Conservation (phyloP, 2,113 vertebrate genomes). For the Paradoxurus hermaphroditus region DNA sequence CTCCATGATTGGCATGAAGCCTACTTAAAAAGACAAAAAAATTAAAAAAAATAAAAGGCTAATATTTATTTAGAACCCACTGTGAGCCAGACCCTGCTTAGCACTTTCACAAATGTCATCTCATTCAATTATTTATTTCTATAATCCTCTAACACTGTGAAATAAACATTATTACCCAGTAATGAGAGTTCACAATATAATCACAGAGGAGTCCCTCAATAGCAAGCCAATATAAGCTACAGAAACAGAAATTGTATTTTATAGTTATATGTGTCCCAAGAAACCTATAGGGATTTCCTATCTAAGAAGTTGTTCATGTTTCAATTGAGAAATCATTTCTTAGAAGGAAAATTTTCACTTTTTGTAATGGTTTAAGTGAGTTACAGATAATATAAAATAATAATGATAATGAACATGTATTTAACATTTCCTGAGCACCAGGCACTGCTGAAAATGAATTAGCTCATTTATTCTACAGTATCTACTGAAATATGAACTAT, state of each 20-base stretch:
- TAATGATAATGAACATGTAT: background rate
- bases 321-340: constrained; percentile 19
- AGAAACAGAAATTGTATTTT: background rate
- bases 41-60: background rate
- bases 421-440: constrained; percentile 25
- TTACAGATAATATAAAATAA: constrained; percentile 15
- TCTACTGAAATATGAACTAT: background rate
- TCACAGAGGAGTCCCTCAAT: background rate
- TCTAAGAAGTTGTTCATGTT: background rate
- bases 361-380: background rate
- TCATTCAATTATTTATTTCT: constrained; percentile 21
- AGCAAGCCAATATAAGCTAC: background rate
- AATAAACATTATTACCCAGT: background rate
- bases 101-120: background rate
- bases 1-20: no score
- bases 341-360: background rate
- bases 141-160: background rate
- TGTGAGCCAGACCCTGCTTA: background rate
- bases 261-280: background rate
- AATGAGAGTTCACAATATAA: constrained; percentile 16
- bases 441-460: background rate
- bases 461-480: background rate
- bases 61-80: constrained; percentile 34
- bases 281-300: background rate
- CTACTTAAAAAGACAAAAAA: no score